Percentiles rank a stretch among this genome's conserved stretches.
Conservation (phyloP, 1,140 invertebrate genomes). For the Pseudoatta argentina region DNA sequence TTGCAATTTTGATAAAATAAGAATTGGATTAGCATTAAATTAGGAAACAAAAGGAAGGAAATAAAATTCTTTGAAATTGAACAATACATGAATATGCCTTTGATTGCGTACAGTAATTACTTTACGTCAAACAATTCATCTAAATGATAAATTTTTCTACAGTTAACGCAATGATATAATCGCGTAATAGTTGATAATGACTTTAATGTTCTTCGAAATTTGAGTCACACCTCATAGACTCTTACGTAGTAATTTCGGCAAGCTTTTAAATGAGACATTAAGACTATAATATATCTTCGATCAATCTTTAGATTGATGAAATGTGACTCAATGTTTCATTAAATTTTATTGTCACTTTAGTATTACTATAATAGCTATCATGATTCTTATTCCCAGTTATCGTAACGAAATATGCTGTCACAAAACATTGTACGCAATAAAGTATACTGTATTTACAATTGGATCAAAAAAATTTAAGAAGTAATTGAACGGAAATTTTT, state of each 20-base stretch:
- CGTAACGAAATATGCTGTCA: background rate
- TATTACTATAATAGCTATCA: background rate
- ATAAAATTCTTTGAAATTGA: background rate
- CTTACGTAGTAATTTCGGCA: background rate
- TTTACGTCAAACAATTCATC: background rate
- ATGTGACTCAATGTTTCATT: conserved; percentile 11
- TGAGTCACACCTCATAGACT: background rate
- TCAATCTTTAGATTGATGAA: background rate
- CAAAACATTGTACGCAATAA: background rate
- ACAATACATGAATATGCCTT: background rate
- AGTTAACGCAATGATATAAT: background rate
- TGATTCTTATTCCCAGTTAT: background rate
- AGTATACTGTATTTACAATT: background rate
- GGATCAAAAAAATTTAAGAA: background rate
- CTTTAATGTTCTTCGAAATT: background rate
- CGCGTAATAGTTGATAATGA: background rate
- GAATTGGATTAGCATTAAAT: background rate
- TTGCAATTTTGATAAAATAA: background rate
- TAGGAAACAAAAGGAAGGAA: background rate
- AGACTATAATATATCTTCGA: background rate
- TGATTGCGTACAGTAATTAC: background rate
- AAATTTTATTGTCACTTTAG: background rate
- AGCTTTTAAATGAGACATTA: conserved; percentile 29
- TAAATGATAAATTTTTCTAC: background rate
- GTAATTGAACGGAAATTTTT: background rate